phyloP scores from a whole-genome alignment of 2,888 invertebrate genomes.

The Tetranychus piercei region DNA sequence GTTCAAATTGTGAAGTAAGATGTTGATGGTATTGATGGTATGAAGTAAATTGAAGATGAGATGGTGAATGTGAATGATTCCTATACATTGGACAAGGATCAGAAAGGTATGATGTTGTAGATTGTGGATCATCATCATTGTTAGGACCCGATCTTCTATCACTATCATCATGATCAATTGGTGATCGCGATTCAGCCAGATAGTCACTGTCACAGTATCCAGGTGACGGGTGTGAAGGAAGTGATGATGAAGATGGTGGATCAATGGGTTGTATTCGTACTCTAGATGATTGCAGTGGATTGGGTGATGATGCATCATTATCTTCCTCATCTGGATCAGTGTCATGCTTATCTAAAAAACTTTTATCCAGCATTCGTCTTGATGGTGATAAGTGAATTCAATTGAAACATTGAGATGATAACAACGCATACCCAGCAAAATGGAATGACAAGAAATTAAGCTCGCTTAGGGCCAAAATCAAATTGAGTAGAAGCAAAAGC shows the following conservation, averaged over 20 bases:
- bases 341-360: background rate
- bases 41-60: too few relatives aligned
- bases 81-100: too few relatives aligned
- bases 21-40: background rate
- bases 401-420: background rate
- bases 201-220: too few relatives aligned
- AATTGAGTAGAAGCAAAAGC: too few relatives aligned
- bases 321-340: background rate
- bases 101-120: too few relatives aligned
- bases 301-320: background rate
- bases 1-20: background rate
- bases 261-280: background rate
- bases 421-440: background rate
- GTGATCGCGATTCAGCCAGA: too few relatives aligned
- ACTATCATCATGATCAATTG: too few relatives aligned
- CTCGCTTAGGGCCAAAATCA: background rate
- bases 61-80: too few relatives aligned
- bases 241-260: background rate
- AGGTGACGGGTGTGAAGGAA: background rate
- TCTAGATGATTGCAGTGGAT: background rate
- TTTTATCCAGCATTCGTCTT: background rate
- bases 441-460: background rate
- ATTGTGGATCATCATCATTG: too few relatives aligned
- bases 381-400: background rate
- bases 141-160: too few relatives aligned